These are phyloP conservation scores for Tenthredo notha DNA, from an alignment of 2,888 invertebrate species.

Conservation along the genomic window DNA sequence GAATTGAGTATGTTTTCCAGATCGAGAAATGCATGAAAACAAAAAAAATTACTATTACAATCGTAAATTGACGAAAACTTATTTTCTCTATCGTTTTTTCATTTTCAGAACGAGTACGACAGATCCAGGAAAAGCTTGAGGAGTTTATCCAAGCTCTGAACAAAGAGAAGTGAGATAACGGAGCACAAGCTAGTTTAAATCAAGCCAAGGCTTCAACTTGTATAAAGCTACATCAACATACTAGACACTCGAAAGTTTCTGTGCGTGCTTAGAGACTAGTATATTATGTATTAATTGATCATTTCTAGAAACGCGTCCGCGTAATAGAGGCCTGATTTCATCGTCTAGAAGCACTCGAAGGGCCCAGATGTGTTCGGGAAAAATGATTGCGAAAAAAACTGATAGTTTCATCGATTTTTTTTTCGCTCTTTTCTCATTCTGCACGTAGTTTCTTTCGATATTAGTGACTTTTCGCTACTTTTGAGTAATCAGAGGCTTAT, in stretches of 20 bases:
- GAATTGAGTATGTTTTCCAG: conserved; percentile 93
- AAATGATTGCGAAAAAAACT: neutral
- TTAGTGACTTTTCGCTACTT: neutral
- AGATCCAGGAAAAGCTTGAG: conserved; percentile 98
- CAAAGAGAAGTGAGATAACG: conserved; percentile 90
- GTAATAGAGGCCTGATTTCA: neutral
- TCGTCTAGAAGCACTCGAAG: neutral
- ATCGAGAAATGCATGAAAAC: neutral
- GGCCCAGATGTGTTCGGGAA: neutral
- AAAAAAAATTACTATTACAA: conserved; percentile 17
- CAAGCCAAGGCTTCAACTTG: conserved; percentile 33
- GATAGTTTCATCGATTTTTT: conserved; percentile 9
- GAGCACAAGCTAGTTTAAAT: neutral
- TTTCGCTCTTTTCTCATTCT: neutral
- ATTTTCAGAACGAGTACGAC: conserved; percentile 92
- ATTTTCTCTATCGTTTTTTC: conserved; percentile 61
- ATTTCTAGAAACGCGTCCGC: neutral
- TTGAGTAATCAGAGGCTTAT: neutral
- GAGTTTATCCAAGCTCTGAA: conserved; percentile 98
- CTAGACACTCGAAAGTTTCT: conserved; percentile 33
- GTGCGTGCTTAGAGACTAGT: conserved; percentile 49
- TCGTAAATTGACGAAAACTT: conserved; percentile 22
- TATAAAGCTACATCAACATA: conserved; percentile 25
- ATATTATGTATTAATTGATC: conserved; percentile 28
- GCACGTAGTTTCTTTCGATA: conserved; percentile 5